Evolutionary conservation across 2,888 invertebrate genomes (phyloP), one percentile per base, ranked within the genome.

Genomic region (Cryptocephalus moraei): DNA sequence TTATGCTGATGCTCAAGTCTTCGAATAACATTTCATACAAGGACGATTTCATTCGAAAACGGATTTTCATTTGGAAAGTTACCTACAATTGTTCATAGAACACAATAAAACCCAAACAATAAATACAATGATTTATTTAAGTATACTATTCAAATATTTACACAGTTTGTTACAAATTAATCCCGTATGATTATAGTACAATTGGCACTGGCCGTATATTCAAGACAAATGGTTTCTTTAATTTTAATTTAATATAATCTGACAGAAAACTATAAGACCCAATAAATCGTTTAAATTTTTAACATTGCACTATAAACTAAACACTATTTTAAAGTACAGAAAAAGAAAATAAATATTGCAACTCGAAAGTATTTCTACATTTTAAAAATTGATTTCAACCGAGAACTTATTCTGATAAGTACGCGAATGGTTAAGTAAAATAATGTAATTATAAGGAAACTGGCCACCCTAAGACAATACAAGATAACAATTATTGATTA

Each of bases 81-180:
- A n/a, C n/a, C n/a, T 22, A 22, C 2, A 22, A 22, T 22, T 22
- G 22, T 22, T 22, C 6, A 22, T 22, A 22, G 3, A 2, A 6
- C 6, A 22, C 6, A 22, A 22, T 22, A 22, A 22, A 22, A 4
- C 22, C 2, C 22, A 22, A 22, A 22, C 22, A 22, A 22, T 22
- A 22, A 22, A 22, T 22, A 22, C 22, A 22, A 22, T 22, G 22
- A 57, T 57, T 62, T 22, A 22, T 65, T 65, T 65, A 59, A 61
- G 55, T 63, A 56, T 57, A 56, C 56, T 58, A 60, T 59, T 54
- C 48, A 54, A 56, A 49, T 65, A 67, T 67, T 56, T 67, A 67
- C 65, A 66, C 56, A 55, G 53, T 61, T 61, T 58, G 54, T 63
- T 65, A 63, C 62, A 63, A 61, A 63, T 59, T 22, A 22, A 22